Evolutionary conservation across 2,113 vertebrate genomes (phyloP), one percentile per base, ranked within the genome.

Genomic region (Mirounga angustirostris): DNA sequence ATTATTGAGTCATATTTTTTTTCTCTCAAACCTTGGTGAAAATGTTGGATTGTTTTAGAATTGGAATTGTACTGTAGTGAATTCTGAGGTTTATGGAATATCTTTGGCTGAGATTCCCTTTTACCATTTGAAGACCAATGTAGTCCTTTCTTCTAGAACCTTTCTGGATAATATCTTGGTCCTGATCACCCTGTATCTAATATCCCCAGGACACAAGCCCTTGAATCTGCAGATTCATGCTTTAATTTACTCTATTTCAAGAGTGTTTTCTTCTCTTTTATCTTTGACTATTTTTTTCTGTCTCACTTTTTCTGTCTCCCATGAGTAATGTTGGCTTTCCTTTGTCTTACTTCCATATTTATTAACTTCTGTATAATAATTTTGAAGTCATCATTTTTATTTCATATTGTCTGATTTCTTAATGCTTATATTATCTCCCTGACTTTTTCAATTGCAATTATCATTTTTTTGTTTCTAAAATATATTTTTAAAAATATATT

Each of bases 191-290:
- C 19, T 89, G 7, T 15, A 8, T 50, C 14, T 79, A 52, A 58
- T 30, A 65, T 87, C 83, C 40, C 18, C 50, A 30, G 54, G 33
- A 79, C 10, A 69, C 1, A 59, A 71, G 1, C 7, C 5, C 5
- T 40, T 63, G 1, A 96, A 74, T 65, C 46, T 63, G 19, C 4
- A 88, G 11, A 63, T 79, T 54, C 7, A 36, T 86, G 11, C 5
- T 92, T 91, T 63, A 63, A 56, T 69, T 98, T 91, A 71, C 13
- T 78, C 33, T 69, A 19, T 92, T 94, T 97, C 13, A 76, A 87
- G 15, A 91, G 36, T 43, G 2, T 59, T 96, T 97, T 92, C 36
- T 89, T 95, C 56, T 80, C 3, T 84, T 80, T 88, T 80, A 83
- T 96, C 33, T 92, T 65, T 93, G 18, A 59, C 36, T 74, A 56